Percentiles rank a stretch among this genome's conserved stretches.
These are phyloP conservation scores for Anastrepha obliqua DNA, from an alignment of 1,140 invertebrate species.

Conservation along the genomic window DNA sequence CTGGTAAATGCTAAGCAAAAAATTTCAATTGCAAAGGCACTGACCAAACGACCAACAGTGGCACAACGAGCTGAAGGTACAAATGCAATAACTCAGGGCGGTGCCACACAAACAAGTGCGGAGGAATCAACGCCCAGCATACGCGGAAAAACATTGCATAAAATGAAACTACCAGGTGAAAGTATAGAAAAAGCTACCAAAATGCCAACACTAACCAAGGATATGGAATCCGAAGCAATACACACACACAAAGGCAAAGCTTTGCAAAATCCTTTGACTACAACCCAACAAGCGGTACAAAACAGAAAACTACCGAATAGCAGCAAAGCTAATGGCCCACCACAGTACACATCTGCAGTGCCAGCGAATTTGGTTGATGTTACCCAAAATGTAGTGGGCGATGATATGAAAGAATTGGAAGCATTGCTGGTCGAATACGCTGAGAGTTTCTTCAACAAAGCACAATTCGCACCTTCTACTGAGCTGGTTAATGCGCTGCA, in stretches of 20 bases:
- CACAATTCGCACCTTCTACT: slow-evolving; percentile 68
- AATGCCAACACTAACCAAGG: not conserved
- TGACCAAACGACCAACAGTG: not conserved
- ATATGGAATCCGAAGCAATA: not conserved
- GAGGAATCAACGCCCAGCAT: not conserved
- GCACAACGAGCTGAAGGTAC: not conserved
- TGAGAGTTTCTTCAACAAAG: slow-evolving; percentile 67
- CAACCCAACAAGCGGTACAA: not conserved
- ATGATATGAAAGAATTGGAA: slow-evolving; percentile 59
- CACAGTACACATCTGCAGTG: not conserved
- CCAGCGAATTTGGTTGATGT: not conserved
- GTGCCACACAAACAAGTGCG: not conserved
- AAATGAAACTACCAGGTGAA: not conserved
- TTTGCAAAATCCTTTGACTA: not conserved
- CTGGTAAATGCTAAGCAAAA: too few species aligned
- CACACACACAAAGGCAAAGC: not conserved
- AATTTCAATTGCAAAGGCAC: not conserved
- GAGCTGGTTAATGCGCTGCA: slow-evolving; percentile 67
- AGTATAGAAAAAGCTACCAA: not conserved
- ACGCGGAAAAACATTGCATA: not conserved
- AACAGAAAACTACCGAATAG: not conserved
- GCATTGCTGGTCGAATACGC: slow-evolving; percentile 68
- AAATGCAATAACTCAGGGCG: not conserved
- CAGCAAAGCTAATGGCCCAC: not conserved
- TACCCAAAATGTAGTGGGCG: not conserved